These are phyloP conservation scores for Chlorospingus semifuscus DNA, from an alignment of 2,797 vertebrate species.

Conservation along the genomic window DNA sequence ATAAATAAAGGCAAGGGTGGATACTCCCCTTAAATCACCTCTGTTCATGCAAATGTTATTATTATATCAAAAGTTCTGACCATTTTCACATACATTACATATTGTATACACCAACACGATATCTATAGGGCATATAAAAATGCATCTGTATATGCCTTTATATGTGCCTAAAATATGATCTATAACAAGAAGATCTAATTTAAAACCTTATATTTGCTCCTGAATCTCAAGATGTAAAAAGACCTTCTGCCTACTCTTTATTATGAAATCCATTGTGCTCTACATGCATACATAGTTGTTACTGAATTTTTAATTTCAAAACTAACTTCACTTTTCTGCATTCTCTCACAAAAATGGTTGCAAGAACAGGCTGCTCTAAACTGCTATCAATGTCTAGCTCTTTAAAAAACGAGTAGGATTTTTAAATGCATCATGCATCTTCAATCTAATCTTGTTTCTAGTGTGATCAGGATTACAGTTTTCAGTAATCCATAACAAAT, in stretches of 20 bases:
- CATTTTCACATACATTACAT: not conserved
- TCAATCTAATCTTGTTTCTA: not conserved
- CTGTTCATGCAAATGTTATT: not conserved
- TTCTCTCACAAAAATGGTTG: not conserved
- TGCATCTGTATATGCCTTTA: not conserved
- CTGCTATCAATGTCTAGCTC: not conserved
- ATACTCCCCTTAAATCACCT: not conserved
- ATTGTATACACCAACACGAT: not conserved
- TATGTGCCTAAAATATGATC: not conserved
- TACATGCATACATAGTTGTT: not conserved
- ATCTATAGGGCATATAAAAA: not conserved
- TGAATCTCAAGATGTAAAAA: not conserved
- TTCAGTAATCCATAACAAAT: not conserved
- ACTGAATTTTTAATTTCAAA: not conserved
- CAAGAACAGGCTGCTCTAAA: not conserved
- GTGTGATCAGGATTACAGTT: not conserved
- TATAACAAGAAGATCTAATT: not conserved
- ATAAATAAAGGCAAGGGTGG: not conserved
- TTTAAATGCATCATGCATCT: not conserved
- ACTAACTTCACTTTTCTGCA: not conserved
- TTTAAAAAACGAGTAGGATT: not conserved
- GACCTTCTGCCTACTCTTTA: not conserved
- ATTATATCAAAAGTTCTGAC: not conserved
- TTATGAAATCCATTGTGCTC: not conserved
- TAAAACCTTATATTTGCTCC: not conserved